Conservation (phyloP, 2,888 invertebrate genomes). For the Clitarchus hookeri region DNA sequence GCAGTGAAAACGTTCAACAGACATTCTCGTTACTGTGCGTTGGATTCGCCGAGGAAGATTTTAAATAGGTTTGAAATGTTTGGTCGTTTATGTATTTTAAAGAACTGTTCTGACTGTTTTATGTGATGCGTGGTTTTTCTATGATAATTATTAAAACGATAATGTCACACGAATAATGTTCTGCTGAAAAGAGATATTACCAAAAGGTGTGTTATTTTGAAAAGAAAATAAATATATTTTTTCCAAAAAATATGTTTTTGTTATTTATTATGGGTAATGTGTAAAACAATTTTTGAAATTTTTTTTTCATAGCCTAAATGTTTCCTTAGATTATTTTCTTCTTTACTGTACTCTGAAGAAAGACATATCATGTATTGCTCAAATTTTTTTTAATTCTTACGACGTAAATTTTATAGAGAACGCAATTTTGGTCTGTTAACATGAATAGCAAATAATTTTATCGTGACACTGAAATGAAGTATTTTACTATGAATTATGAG, state of each 20-base stretch:
- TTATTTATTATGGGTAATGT: too few species aligned
- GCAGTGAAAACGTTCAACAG: not conserved
- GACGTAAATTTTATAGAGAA: too few species aligned
- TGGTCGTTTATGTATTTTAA: not conserved
- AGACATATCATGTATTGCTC: too few species aligned
- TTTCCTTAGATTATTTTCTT: too few species aligned
- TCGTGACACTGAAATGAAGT: too few species aligned
- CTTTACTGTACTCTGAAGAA: too few species aligned
- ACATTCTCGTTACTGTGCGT: not conserved
- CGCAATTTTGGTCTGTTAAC: too few species aligned
- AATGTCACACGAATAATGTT: not conserved
- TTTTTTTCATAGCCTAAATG: too few species aligned
- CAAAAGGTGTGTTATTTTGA: not conserved
- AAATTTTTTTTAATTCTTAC: too few species aligned
- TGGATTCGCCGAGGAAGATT: not conserved
- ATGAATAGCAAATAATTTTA: too few species aligned
- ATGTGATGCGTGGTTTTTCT: not conserved
- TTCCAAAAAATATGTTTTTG: not conserved
- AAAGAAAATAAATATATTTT: not conserved
- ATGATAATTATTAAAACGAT: not conserved
- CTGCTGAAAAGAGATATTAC: not conserved
- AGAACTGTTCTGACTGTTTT: conserved; percentile 1
- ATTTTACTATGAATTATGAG: too few species aligned
- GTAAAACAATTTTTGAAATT: too few species aligned
- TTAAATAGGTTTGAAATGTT: not conserved